Evolutionary conservation across 2,888 invertebrate species (phyloP).

Genomic region (Caenorhabditis panamensis): DNA sequence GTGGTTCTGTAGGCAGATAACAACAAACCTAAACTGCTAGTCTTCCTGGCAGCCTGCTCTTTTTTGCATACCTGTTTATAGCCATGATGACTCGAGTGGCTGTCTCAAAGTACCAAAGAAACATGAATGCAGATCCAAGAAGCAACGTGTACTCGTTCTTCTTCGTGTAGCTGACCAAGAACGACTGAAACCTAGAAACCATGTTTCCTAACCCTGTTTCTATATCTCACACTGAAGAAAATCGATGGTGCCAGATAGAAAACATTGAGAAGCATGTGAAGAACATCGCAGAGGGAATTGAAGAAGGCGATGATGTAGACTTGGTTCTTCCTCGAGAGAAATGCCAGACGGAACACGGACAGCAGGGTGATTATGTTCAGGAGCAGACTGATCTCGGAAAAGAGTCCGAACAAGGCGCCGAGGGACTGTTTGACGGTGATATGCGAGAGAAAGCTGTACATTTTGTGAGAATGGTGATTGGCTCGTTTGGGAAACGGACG

Average conservation of each 20-base stretch:
- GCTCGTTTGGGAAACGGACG: neutral
- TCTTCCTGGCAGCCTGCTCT: too few species aligned
- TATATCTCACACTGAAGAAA: constrained; percentile 28
- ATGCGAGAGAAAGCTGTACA: neutral
- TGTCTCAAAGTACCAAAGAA: constrained; percentile 61
- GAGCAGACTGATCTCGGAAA: constrained; percentile 29
- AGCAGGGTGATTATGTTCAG: constrained; percentile 41
- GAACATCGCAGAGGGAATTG: constrained; percentile 50
- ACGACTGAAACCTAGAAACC: constrained; percentile 1
- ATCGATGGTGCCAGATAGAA: constrained; percentile 62
- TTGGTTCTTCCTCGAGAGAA: constrained; percentile 36
- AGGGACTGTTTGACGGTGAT: constrained; percentile 23
- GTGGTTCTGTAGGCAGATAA: constrained; percentile 51
- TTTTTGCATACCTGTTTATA: constrained; percentile 52
- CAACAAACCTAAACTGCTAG: constrained; percentile 47
- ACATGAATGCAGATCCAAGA: constrained; percentile 59
- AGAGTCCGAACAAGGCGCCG: constrained; percentile 35
- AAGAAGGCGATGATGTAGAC: constrained; percentile 64
- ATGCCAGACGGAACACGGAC: constrained; percentile 46
- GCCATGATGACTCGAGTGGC: constrained; percentile 62
- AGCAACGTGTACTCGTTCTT: constrained; percentile 19
- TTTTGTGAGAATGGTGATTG: neutral
- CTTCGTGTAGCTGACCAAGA: constrained; percentile 13
- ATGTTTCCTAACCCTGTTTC: neutral
- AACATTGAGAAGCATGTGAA: constrained; percentile 49